Evolutionary conservation across 2,888 invertebrate genomes (phyloP).

Genomic region (Agrochola lota): DNA sequence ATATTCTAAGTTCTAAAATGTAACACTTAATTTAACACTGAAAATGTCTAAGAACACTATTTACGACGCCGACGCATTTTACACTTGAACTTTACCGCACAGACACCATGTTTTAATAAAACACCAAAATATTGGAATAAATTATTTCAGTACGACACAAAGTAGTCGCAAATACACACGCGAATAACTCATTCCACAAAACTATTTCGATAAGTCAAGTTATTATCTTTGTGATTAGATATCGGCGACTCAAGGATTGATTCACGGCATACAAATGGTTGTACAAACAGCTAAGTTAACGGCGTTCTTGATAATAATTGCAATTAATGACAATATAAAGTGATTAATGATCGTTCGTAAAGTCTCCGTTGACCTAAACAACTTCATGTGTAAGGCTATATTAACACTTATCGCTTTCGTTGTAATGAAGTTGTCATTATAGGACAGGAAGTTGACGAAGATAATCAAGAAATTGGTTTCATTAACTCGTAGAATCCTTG

Average conservation of each 20-base stretch:
- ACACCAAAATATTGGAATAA: slow-evolving; percentile 9
- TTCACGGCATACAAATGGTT: slow-evolving; percentile 66
- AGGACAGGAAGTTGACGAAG: not conserved
- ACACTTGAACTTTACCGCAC: slow-evolving; percentile 48
- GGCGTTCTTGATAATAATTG: slow-evolving; percentile 49
- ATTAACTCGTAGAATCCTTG: not conserved
- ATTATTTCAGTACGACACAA: slow-evolving; percentile 35
- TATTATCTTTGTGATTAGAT: slow-evolving; percentile 88
- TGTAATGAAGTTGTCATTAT: not conserved
- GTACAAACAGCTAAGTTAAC: slow-evolving; percentile 39
- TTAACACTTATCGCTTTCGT: slow-evolving; percentile 4
- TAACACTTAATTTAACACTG: slow-evolving; percentile 80
- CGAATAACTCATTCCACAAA: slow-evolving; percentile 79
- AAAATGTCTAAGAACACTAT: slow-evolving; percentile 80
- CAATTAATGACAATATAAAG: slow-evolving; percentile 61
- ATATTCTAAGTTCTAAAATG: not conserved
- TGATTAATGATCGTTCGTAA: slow-evolving; percentile 46
- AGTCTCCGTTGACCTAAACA: slow-evolving; percentile 50
- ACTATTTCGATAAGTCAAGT: slow-evolving; percentile 83
- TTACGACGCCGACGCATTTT: slow-evolving; percentile 87
- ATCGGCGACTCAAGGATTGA: slow-evolving; percentile 84
- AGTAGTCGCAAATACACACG: slow-evolving; percentile 65
- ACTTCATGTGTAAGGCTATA: slow-evolving; percentile 28
- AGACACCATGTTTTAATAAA: slow-evolving; percentile 20
- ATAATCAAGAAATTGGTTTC: not conserved